A percentile compares a stretch with the other conserved stretches of the same genome.
Conservation (phyloP, 2,113 vertebrate genomes). For the Alligator mississippiensis region DNA sequence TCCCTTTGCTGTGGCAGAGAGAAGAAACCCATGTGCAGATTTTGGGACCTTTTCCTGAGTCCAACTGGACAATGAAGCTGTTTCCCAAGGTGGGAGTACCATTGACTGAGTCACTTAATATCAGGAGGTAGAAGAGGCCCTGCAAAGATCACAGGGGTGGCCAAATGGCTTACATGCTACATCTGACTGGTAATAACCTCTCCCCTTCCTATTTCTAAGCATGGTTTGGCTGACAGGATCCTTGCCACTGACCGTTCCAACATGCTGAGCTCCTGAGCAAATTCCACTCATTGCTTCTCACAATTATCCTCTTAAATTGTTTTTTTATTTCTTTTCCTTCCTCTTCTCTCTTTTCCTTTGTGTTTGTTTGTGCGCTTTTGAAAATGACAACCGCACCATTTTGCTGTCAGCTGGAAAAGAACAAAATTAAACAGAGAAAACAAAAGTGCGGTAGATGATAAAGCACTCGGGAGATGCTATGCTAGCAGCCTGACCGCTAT, state of each 20-base stretch:
- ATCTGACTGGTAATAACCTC: too few relatives aligned
- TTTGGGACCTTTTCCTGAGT: neutral
- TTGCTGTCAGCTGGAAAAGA: neutral
- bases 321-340: neutral
- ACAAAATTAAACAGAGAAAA: neutral
- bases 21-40: neutral
- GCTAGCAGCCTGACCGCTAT: neutral
- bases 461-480: neutral
- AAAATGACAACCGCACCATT: constrained; percentile 5
- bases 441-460: neutral
- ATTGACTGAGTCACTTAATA: too few relatives aligned
- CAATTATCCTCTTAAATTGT: neutral
- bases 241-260: neutral
- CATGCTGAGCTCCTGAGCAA: neutral
- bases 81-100: neutral
- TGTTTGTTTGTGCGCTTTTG: neutral
- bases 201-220: too few relatives aligned
- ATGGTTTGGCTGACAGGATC: too few relatives aligned
- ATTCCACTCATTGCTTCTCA: constrained; percentile 15
- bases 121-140: too few relatives aligned
- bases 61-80: neutral
- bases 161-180: too few relatives aligned
- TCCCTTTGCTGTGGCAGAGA: neutral
- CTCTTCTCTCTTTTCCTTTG: neutral
- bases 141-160: too few relatives aligned